phyloP scores from a whole-genome alignment of 2,888 invertebrate genomes.

The Eilema griseolum region DNA sequence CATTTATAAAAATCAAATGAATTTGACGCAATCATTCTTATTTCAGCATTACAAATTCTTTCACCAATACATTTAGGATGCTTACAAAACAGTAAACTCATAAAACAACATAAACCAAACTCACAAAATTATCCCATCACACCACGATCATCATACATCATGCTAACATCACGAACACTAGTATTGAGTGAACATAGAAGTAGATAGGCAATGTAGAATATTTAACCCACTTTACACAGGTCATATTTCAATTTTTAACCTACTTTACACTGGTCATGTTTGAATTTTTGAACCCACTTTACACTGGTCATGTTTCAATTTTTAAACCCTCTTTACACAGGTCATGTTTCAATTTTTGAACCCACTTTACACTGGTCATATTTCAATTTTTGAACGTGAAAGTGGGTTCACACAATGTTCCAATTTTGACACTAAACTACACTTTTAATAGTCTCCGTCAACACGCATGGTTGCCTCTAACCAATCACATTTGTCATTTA shows the following conservation, averaged over 20 bases:
- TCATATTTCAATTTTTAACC: conserved; percentile 23
- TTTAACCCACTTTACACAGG: conserved; percentile 24
- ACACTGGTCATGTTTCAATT: conserved; percentile 25
- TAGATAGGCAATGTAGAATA: conserved; percentile 33
- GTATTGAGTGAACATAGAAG: conserved; percentile 29
- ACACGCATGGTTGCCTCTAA: conserved; percentile 36
- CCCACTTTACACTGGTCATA: conserved; percentile 24
- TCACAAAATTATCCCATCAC: conserved; percentile 26
- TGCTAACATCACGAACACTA: conserved; percentile 21
- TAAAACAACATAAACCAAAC: conserved; percentile 20
- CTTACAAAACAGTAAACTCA: conserved; percentile 17
- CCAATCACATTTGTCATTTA: conserved; percentile 22
- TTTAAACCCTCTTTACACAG: conserved; percentile 25
- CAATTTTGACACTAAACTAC: conserved; percentile 24
- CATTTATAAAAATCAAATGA: neutral
- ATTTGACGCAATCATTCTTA: neutral
- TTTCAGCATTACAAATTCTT: conserved; percentile 17
- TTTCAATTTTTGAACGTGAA: conserved; percentile 26
- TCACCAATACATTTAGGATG: conserved; percentile 22
- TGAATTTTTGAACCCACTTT: conserved; percentile 10
- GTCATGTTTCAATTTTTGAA: too few relatives aligned
- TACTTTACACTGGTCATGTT: conserved; percentile 15
- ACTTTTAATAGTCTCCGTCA: conserved; percentile 17
- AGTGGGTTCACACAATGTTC: conserved; percentile 32
- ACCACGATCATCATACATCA: conserved; percentile 24